A percentile compares a stretch with the other conserved stretches of the same genome.
These are phyloP conservation scores for Nyctereutes procyonoides DNA, from an alignment of 2,113 vertebrate genomes.

Conservation along the genomic window DNA sequence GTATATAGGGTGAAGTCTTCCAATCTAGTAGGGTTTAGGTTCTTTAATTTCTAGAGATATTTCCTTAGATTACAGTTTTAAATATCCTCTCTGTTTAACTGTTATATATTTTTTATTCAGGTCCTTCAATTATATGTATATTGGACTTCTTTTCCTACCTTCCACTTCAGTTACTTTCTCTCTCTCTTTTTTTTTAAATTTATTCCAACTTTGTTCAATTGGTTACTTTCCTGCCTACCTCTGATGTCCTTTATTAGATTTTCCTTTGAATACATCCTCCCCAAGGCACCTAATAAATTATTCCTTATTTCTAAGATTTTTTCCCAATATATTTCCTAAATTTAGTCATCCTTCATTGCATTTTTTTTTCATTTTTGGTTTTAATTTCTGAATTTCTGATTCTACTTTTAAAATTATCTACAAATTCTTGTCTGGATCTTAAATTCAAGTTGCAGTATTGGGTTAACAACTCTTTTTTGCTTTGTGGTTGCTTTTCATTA, in stretches of 20 bases:
- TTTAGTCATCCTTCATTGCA: neutral
- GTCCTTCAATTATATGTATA: neutral
- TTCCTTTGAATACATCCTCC: neutral
- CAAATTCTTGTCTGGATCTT: neutral
- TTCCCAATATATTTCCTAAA: neutral
- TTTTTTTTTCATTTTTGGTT: neutral
- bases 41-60: neutral
- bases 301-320: neutral
- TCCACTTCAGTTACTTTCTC: neutral
- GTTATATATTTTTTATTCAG: neutral
- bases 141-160: neutral
- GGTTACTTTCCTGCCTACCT: neutral
- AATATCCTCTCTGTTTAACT: neutral
- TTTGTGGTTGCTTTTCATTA: neutral
- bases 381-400: neutral
- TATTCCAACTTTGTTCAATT: neutral
- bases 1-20: neutral
- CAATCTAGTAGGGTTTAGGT: neutral
- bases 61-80: neutral
- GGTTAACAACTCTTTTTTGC: neutral
- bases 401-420: neutral
- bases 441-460: neutral
- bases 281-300: neutral
- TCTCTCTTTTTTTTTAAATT: neutral
- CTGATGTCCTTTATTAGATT: neutral